Conservation (phyloP, 2,888 invertebrate genomes). For the Nephrocerus scutellatus region DNA sequence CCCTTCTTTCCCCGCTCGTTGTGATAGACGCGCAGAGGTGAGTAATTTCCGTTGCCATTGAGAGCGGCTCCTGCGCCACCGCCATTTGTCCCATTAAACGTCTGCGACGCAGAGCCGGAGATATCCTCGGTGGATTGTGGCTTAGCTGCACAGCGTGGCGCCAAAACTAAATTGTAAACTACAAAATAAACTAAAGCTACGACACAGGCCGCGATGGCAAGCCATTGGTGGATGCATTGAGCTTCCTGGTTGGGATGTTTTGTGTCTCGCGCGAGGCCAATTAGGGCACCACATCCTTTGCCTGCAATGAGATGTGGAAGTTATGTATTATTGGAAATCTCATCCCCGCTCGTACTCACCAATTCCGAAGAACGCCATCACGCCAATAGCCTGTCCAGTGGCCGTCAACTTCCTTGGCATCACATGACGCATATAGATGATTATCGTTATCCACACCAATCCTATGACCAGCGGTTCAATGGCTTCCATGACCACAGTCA, state of each 20-base stretch:
- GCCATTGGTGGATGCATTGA: conserved; percentile 54
- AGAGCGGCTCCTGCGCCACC: conserved; percentile 14
- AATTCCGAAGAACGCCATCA: conserved; percentile 71
- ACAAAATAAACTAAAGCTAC: conserved; percentile 63
- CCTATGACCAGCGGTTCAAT: conserved; percentile 71
- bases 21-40: conserved; percentile 73
- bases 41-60: conserved; percentile 60
- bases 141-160: conserved; percentile 65
- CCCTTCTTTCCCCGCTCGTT: conserved; percentile 74
- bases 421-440: conserved; percentile 73
- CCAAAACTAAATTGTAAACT: conserved; percentile 66
- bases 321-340: neutral
- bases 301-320: conserved; percentile 49
- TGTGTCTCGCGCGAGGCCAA: conserved; percentile 51
- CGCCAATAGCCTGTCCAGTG: conserved; percentile 70
- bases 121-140: conserved; percentile 53
- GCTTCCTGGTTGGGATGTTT: conserved; percentile 29
- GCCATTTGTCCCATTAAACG: conserved; percentile 37
- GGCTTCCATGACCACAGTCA: conserved; percentile 63
- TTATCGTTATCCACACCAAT: conserved; percentile 71
- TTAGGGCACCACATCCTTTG: conserved; percentile 64
- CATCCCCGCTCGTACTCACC: conserved; percentile 47
- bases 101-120: conserved; percentile 49
- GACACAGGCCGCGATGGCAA: conserved; percentile 60
- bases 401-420: conserved; percentile 70